These are phyloP conservation scores for Microcebus ravelobensis DNA, from an alignment of 2,113 vertebrate genomes.

Conservation along the genomic window DNA sequence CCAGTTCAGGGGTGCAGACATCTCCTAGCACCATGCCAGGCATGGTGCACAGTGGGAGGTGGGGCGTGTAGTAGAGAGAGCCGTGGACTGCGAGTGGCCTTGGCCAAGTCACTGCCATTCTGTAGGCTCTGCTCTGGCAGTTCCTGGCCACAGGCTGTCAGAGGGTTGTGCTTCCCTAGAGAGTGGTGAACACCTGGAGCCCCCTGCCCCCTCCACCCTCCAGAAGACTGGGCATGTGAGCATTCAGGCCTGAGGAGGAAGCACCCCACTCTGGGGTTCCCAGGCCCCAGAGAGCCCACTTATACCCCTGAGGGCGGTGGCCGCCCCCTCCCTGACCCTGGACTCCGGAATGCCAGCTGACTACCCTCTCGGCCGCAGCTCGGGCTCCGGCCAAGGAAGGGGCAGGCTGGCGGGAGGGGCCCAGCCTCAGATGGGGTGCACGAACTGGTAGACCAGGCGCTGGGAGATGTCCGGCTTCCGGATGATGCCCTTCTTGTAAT, in stretches of 20 bases:
- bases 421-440: conserved; percentile 91
- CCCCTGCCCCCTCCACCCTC: neutral
- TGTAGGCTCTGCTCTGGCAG: neutral
- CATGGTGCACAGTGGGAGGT: neutral
- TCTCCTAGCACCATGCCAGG: neutral
- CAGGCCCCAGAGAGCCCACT: neutral
- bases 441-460: conserved; percentile 99
- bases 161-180: neutral
- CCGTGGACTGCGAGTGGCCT: neutral
- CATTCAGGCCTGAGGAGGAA: neutral
- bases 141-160: neutral
- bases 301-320: neutral
- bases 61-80: neutral
- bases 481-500: conserved; percentile 99
- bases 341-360: neutral
- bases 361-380: neutral
- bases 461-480: conserved; percentile 97
- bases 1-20: neutral
- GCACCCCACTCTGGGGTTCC: neutral
- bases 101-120: neutral
- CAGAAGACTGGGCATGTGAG: fast-evolving
- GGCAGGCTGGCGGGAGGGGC: neutral
- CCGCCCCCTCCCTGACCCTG: neutral
- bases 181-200: neutral
- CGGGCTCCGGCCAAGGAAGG: neutral